Conservation (phyloP, 1,140 invertebrate genomes). For the Pseudomyrmex pallidus region DNA sequence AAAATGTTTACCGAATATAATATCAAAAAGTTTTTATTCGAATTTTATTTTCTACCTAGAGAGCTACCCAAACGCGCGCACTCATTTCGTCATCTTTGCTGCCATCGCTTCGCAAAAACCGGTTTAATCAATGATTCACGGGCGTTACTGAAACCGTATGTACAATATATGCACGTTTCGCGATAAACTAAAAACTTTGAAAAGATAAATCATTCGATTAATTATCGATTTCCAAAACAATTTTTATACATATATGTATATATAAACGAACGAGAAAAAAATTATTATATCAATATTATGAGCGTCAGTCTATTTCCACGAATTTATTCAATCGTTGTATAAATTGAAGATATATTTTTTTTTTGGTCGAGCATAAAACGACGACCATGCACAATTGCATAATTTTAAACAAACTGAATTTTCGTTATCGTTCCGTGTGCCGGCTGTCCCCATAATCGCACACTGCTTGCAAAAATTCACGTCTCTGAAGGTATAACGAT, state of each 20-base stretch:
- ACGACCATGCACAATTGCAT: background rate
- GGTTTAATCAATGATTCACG: slow-evolving; percentile 68
- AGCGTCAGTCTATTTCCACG: background rate
- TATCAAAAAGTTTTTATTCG: slow-evolving; percentile 12
- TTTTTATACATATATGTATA: background rate
- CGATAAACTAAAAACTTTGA: slow-evolving; percentile 33
- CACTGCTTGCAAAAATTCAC: background rate
- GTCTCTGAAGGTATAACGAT: slow-evolving; percentile 15
- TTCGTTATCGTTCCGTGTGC: background rate
- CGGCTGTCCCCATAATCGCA: slow-evolving; percentile 4
- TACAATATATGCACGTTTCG: slow-evolving; percentile 40
- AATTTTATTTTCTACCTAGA: slow-evolving; percentile 26
- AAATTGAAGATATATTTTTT: background rate
- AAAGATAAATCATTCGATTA: slow-evolving; percentile 54
- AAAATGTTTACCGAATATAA: background rate
- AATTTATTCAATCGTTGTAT: background rate
- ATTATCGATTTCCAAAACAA: slow-evolving; percentile 52
- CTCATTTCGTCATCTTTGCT: slow-evolving; percentile 47
- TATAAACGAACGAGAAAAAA: slow-evolving; percentile 48
- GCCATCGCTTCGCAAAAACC: slow-evolving; percentile 48
- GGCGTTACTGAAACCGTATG: slow-evolving; percentile 54
- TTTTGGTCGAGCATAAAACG: background rate
- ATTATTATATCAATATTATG: background rate
- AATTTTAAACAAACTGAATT: background rate
- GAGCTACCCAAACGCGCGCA: slow-evolving; percentile 42